These are phyloP conservation scores for Theocolax elegans DNA, from an alignment of 1,140 invertebrate species.

Conservation along the genomic window DNA sequence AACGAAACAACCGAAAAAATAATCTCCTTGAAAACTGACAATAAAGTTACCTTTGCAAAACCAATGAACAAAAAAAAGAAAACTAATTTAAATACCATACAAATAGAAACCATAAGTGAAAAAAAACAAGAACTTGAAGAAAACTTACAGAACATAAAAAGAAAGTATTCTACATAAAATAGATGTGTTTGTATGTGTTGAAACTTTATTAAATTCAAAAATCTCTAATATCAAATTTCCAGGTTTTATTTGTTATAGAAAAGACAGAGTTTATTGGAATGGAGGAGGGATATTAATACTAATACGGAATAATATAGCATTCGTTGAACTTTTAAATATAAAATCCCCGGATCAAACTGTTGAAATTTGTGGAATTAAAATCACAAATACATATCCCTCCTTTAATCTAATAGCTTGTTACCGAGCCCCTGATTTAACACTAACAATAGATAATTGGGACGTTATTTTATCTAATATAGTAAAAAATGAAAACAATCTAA, in stretches of 20 bases:
- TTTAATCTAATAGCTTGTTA: background rate
- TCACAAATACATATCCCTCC: background rate
- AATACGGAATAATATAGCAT: background rate
- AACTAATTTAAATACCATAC: too few relatives aligned
- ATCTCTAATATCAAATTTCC: background rate
- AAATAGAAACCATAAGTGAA: too few relatives aligned
- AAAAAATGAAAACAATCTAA: background rate
- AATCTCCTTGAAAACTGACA: too few relatives aligned
- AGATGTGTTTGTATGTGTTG: conserved; percentile 12
- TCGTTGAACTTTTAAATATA: background rate
- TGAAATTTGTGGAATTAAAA: background rate
- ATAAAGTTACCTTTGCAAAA: too few relatives aligned
- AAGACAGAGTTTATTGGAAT: background rate
- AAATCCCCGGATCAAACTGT: background rate
- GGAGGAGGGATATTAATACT: background rate
- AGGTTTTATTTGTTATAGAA: background rate
- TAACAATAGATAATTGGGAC: background rate
- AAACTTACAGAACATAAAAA: too few relatives aligned
- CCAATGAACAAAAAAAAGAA: too few relatives aligned
- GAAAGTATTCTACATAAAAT: background rate
- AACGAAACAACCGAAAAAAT: too few relatives aligned
- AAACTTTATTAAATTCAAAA: background rate
- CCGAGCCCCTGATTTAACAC: too few relatives aligned
- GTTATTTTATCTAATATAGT: background rate
- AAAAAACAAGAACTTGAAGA: too few relatives aligned